phyloP scores from a whole-genome alignment of 2,888 invertebrate species.

The Acrobasis repandana region DNA sequence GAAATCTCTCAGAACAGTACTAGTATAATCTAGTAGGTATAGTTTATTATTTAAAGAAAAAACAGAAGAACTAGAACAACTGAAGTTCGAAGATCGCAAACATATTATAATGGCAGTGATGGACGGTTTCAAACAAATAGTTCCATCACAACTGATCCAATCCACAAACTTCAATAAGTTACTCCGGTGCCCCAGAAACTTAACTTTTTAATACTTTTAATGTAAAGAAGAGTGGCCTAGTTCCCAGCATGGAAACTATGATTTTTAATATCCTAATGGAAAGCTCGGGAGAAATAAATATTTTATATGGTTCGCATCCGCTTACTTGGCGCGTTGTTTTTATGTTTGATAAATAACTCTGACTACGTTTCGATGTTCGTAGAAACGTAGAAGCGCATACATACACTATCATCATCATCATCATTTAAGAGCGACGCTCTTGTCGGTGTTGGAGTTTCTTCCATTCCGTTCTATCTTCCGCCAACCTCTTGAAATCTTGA shows the following conservation, averaged over 20 bases:
- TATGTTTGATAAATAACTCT: neutral
- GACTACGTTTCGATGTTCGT: neutral
- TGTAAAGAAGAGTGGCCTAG: neutral
- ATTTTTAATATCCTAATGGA: constrained; percentile 61
- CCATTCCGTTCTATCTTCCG: no score
- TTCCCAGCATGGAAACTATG: constrained; percentile 39
- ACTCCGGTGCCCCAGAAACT: neutral
- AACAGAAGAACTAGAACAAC: neutral
- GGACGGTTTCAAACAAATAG: neutral
- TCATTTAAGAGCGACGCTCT: no score
- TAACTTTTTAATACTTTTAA: constrained; percentile 4
- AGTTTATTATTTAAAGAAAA: neutral
- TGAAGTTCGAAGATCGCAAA: neutral
- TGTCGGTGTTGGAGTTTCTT: no score
- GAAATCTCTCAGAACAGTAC: no score
- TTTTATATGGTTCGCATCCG: constrained; percentile 1
- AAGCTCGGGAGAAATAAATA: constrained; percentile 29
- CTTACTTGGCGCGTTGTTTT: neutral
- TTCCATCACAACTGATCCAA: neutral
- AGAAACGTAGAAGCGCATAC: no score
- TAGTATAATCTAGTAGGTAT: no score
- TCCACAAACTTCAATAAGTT: neutral
- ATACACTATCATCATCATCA: no score
- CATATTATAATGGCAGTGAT: neutral
- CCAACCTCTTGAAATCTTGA: no score